Conservation (phyloP, 92 coral and sea anemone genomes). For the Bergia sp. region DNA sequence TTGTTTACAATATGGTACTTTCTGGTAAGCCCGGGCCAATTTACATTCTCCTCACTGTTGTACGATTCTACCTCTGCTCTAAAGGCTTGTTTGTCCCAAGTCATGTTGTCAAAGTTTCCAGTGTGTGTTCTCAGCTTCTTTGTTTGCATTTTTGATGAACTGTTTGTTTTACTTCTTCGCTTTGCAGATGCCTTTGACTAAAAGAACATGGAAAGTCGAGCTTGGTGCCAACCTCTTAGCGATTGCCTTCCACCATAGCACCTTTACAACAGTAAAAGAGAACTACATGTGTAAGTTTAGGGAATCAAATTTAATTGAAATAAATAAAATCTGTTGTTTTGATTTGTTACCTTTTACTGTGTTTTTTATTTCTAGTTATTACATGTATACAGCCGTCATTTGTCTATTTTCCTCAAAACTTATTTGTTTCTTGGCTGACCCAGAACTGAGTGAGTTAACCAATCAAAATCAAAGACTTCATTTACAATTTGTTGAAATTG, state of each 20-base stretch:
- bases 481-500: no score
- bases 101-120: no score
- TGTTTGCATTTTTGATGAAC: constrained; percentile 1
- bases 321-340: background rate
- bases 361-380: background rate
- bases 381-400: no score
- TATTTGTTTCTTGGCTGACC: no score
- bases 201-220: no score
- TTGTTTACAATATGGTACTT: constrained; percentile 30
- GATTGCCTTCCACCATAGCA: constrained; percentile 60
- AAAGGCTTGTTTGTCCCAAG: constrained; percentile 35
- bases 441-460: no score
- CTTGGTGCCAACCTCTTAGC: no score
- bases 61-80: constrained; percentile 47
- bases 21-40: constrained; percentile 16
- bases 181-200: no score
- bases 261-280: constrained; percentile 13
- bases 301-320: background rate
- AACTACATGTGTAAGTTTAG: background rate
- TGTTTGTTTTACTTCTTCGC: no score
- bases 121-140: constrained; percentile 9
- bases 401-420: no score
- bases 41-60: constrained; percentile 34
- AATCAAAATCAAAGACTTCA: no score
- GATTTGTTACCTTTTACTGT: background rate